Evolutionary conservation across 2,888 invertebrate species (phyloP).

Genomic region (Himalopsyche anomala): DNA sequence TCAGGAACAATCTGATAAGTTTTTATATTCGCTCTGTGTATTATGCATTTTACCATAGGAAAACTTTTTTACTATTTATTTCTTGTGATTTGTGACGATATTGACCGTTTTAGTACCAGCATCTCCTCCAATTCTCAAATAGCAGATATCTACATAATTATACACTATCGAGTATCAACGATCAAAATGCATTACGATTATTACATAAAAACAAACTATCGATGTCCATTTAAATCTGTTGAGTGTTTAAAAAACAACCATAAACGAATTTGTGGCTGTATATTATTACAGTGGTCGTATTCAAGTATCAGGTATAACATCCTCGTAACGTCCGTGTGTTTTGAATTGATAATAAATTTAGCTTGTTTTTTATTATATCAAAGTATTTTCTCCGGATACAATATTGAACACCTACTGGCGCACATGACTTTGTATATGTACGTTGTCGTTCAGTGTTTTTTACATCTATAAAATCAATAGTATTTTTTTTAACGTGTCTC

Average conservation of each 20-base stretch:
- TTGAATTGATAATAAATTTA: constrained; percentile 6
- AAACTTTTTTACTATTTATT: too few species aligned
- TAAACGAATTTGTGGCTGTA: not conserved
- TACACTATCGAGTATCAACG: not conserved
- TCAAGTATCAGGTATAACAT: constrained; percentile 1
- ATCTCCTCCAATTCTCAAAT: not conserved
- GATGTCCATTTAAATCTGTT: not conserved
- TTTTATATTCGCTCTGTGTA: too few species aligned
- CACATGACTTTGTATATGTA: not conserved
- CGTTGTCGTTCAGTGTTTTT: not conserved
- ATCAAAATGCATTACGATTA: not conserved
- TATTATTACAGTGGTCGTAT: not conserved
- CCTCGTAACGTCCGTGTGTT: not conserved
- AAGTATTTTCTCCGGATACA: not conserved
- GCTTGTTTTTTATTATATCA: not conserved
- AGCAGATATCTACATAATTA: not conserved
- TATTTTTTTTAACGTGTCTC: too few species aligned
- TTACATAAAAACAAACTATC: not conserved
- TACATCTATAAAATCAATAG: not conserved
- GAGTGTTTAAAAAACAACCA: not conserved
- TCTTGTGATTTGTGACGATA: not conserved
- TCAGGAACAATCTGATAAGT: too few species aligned
- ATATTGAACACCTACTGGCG: not conserved
- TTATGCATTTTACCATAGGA: too few species aligned
- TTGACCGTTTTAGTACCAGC: not conserved